Conservation (phyloP, 2,888 invertebrate species). For the Patella pellucida region DNA sequence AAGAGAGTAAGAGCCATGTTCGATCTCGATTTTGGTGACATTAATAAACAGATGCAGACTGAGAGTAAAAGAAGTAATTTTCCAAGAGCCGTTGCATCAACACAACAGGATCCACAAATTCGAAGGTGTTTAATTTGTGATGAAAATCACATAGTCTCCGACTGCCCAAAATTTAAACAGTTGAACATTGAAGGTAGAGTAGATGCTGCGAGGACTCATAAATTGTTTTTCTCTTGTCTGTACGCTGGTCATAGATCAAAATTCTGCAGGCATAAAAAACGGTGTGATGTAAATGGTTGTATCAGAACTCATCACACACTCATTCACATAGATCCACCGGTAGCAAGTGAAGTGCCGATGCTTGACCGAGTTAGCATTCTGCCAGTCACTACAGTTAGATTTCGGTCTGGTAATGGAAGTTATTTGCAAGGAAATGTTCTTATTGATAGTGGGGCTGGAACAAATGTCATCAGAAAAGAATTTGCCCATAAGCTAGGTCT, state of each 20-base stretch:
- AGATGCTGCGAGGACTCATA: not conserved
- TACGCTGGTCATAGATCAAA: not conserved
- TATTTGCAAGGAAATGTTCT: slow-evolving; percentile 21
- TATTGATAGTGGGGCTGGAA: slow-evolving; percentile 23
- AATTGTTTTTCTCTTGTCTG: slow-evolving; percentile 22
- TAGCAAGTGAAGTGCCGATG: slow-evolving; percentile 11
- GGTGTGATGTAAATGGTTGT: slow-evolving; percentile 15
- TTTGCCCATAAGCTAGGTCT: slow-evolving; percentile 20
- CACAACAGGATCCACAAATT: not conserved
- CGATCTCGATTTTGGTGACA: slow-evolving; percentile 27
- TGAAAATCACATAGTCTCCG: slow-evolving; percentile 7
- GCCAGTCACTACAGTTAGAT: slow-evolving; percentile 18
- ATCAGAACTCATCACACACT: slow-evolving; percentile 16
- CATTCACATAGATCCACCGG: slow-evolving; percentile 16
- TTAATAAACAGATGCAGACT: not conserved
- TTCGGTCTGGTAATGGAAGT: slow-evolving; percentile 17
- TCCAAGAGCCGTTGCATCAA: not conserved
- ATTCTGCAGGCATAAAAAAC: slow-evolving; percentile 15
- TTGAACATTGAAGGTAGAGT: slow-evolving; percentile 5
- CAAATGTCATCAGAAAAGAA: slow-evolving; percentile 21
- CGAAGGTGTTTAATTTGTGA: slow-evolving; percentile 15
- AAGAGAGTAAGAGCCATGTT: slow-evolving; percentile 19
- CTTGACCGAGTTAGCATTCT: slow-evolving; percentile 14
- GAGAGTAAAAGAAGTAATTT: not conserved
- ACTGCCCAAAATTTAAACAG: slow-evolving; percentile 14